A percentile compares a stretch with the other conserved stretches of the same genome.
Evolutionary conservation across 2,113 vertebrate genomes (phyloP).

Genomic region (Hepsetus odoe): DNA sequence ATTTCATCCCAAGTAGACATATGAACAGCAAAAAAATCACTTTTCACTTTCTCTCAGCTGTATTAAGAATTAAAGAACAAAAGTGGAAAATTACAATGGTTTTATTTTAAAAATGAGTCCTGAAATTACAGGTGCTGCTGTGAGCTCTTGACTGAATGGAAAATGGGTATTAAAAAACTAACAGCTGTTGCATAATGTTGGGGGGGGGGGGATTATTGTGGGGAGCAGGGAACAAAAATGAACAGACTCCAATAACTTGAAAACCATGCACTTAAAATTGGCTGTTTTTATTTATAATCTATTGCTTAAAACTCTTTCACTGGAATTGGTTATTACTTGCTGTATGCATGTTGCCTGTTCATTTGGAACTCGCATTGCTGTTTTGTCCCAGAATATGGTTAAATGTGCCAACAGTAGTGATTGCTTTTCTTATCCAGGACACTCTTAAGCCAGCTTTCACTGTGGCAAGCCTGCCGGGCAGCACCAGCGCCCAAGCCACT

Average conservation of each 20-base stretch:
- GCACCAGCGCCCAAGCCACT: slow-evolving; percentile 83
- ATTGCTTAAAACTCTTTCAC: background rate
- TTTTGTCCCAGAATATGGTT: no score
- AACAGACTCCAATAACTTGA: no score
- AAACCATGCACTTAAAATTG: no score
- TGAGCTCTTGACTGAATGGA: no score
- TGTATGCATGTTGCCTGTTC: background rate
- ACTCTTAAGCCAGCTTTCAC: slow-evolving; percentile 93
- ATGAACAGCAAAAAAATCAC: background rate
- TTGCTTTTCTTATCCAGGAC: slow-evolving; percentile 76
- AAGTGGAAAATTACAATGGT: background rate
- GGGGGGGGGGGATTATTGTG: no score
- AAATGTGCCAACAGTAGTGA: background rate
- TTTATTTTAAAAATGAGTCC: no score
- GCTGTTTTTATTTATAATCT: background rate
- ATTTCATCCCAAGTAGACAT: background rate
- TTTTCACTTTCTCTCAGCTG: background rate
- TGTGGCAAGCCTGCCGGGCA: slow-evolving; percentile 91
- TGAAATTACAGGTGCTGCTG: no score
- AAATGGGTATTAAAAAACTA: no score
- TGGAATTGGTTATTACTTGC: background rate
- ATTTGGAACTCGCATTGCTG: no score
- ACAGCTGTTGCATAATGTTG: no score
- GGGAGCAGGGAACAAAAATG: no score
- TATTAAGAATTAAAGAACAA: background rate